Conservation (phyloP, 2,888 invertebrate species). For the Drosophila pseudotalamancana region DNA sequence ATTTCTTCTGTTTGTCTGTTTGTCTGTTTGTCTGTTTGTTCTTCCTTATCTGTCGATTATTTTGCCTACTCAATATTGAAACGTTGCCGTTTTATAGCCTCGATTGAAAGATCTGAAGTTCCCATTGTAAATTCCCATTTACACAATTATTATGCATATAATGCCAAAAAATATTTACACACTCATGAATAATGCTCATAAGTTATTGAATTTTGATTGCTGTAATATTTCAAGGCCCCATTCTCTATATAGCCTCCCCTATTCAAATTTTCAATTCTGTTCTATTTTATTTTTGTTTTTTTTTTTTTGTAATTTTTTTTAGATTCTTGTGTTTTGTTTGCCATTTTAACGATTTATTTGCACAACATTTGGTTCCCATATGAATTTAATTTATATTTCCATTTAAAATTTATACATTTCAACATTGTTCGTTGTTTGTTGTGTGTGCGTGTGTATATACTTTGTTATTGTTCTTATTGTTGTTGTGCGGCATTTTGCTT, state of each 20-base stretch:
- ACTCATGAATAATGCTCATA: conserved; percentile 34
- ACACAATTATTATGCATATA: conserved; percentile 24
- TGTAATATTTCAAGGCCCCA: conserved; percentile 42
- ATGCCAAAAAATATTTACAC: conserved; percentile 31
- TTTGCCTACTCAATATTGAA: conserved; percentile 2
- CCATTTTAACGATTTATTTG: conserved; percentile 77
- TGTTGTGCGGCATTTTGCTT: conserved; percentile 60
- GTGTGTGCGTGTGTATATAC: conserved; percentile 19
- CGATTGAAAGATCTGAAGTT: conserved; percentile 18
- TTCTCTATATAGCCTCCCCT: not conserved
- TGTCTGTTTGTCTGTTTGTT: not conserved
- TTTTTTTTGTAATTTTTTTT: conserved; percentile 12
- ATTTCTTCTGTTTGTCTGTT: too few species aligned
- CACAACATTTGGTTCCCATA: conserved; percentile 76
- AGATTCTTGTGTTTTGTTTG: conserved; percentile 62
- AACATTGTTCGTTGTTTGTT: conserved; percentile 35
- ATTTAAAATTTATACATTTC: conserved; percentile 70
- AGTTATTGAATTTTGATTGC: conserved; percentile 65
- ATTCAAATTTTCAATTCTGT: conserved; percentile 17
- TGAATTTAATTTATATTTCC: conserved; percentile 78
- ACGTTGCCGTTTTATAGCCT: conserved; percentile 6
- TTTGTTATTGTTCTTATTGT: conserved; percentile 30
- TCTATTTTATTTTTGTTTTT: conserved; percentile 10
- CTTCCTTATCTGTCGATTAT: not conserved
- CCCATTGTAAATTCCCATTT: conserved; percentile 11